These are phyloP conservation scores for Charanyca ferruginea DNA, from an alignment of 2,888 invertebrate genomes.

Conservation along the genomic window DNA sequence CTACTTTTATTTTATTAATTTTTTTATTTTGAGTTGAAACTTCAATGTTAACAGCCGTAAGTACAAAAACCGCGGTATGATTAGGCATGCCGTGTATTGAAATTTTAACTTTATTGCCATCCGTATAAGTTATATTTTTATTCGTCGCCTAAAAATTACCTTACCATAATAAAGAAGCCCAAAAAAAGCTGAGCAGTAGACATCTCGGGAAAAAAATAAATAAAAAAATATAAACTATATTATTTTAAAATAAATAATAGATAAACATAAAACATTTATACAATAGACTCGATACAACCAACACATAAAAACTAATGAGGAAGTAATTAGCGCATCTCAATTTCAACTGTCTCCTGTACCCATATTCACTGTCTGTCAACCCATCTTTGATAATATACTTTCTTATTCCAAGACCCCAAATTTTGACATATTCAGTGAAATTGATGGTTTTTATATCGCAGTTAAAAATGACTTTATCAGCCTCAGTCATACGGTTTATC, in stretches of 20 bases:
- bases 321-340: slow-evolving; percentile 30
- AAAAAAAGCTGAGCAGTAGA: too few species aligned
- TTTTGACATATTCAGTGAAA: slow-evolving; percentile 7
- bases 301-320: slow-evolving; percentile 39
- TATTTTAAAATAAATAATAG: slow-evolving; percentile 13
- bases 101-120: too few species aligned
- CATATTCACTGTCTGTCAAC: not conserved
- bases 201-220: too few species aligned
- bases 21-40: too few species aligned
- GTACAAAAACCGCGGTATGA: too few species aligned
- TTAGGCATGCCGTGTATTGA: too few species aligned
- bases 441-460: slow-evolving; percentile 38
- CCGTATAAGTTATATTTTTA: too few species aligned
- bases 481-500: slow-evolving; percentile 36
- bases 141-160: too few species aligned
- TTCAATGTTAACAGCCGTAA: too few species aligned
- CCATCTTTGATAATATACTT: slow-evolving; percentile 39
- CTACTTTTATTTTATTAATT: too few species aligned
- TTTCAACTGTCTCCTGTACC: slow-evolving; percentile 10
- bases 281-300: slow-evolving; percentile 21
- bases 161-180: too few species aligned
- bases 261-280: slow-evolving; percentile 21
- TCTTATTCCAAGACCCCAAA: slow-evolving; percentile 32
- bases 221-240: not conserved
- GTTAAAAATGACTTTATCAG: slow-evolving; percentile 40